Conservation (phyloP, 2,113 vertebrate species). For the Tachysurus fulvidraco region DNA sequence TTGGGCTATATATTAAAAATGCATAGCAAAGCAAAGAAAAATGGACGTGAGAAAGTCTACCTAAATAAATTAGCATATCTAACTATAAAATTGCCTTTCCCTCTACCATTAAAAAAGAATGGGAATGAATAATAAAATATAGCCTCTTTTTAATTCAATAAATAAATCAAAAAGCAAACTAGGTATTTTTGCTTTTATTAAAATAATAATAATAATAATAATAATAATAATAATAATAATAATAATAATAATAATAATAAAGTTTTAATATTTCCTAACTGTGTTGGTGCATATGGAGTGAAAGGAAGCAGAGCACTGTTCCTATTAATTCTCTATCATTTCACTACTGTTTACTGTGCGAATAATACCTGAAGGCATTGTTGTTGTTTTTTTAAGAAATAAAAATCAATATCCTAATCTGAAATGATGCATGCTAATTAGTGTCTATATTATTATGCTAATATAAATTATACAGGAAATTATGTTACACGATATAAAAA, state of each 20-base stretch:
- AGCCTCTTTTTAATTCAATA: constrained; percentile 61
- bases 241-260: no score
- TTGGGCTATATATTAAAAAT: constrained; percentile 93
- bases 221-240: no score
- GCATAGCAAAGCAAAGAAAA: constrained; percentile 98
- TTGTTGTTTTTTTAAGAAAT: background rate
- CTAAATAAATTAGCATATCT: constrained; percentile 86
- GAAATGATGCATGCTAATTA: background rate
- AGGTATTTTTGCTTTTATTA: background rate
- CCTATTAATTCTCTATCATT: background rate
- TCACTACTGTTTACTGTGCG: background rate
- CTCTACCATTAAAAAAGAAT: constrained; percentile 54
- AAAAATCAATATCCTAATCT: background rate
- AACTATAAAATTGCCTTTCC: constrained; percentile 70
- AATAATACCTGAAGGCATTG: background rate
- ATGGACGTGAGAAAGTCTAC: constrained; percentile 86
- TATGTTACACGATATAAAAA: constrained; percentile 18
- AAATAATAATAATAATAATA: no score
- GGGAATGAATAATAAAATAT: constrained; percentile 69
- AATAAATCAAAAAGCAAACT: constrained; percentile 54
- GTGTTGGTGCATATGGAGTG: background rate
- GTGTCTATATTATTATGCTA: constrained; percentile 5
- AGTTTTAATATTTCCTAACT: background rate
- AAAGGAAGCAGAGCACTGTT: background rate
- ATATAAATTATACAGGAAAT: background rate